Conservation (phyloP, 2,113 vertebrate genomes). For the Lota lota region DNA sequence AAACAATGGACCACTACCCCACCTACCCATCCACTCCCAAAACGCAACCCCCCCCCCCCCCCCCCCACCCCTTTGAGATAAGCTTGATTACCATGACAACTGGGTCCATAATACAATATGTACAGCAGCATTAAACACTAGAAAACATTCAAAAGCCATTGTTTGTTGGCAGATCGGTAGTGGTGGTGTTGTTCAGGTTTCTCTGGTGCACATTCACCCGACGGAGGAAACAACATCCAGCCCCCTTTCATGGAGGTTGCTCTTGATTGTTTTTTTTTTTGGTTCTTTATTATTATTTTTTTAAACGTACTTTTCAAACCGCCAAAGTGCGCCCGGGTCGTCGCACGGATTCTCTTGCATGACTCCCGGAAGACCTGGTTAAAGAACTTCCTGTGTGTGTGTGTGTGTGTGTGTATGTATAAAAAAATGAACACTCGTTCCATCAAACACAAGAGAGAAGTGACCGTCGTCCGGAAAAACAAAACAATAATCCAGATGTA, state of each 20-base stretch:
- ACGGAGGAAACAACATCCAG: no score
- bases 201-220: background rate
- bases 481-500: no score
- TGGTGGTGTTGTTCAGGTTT: slow-evolving; percentile 65
- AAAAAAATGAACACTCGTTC: slow-evolving; percentile 57
- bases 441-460: slow-evolving; percentile 26
- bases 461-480: slow-evolving; percentile 8
- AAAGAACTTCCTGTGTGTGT: background rate
- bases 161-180: slow-evolving; percentile 94
- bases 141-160: slow-evolving; percentile 99
- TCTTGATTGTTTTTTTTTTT: slow-evolving; percentile 51
- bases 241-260: slow-evolving; percentile 13
- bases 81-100: slow-evolving; percentile 77
- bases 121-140: slow-evolving; percentile 91
- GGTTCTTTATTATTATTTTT: slow-evolving; percentile 61
- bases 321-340: background rate
- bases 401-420: slow-evolving; percentile 27
- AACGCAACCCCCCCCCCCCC: background rate
- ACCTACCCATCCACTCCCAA: background rate
- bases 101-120: slow-evolving; percentile 82
- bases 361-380: no score
- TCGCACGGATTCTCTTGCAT: no score
- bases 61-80: slow-evolving; percentile 52
- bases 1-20: slow-evolving; percentile 85
- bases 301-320: background rate